A percentile compares a stretch with the other conserved stretches of the same genome.
Evolutionary conservation across 2,797 vertebrate genomes (phyloP).

Genomic region (Chaenodraco wilsoni): DNA sequence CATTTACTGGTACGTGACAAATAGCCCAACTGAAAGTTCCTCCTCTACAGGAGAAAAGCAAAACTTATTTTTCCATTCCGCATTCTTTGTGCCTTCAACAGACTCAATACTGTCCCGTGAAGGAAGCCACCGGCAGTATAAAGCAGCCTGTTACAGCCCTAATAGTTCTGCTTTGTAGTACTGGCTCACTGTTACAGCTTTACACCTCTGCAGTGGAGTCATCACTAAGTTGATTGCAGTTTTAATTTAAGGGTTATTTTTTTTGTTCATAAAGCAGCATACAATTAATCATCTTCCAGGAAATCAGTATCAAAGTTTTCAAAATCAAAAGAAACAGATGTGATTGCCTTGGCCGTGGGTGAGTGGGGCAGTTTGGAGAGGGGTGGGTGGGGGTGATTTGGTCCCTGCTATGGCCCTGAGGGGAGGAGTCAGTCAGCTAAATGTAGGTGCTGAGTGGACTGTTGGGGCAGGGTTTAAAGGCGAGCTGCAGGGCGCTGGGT

Average conservation of each 20-base stretch:
- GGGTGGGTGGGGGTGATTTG: conserved; percentile 27
- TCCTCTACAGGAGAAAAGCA: no score
- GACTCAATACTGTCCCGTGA: no score
- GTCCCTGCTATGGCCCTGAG: conserved; percentile 49
- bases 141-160: no score
- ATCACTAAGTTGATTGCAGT: no score
- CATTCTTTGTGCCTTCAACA: no score
- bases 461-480: conserved; percentile 53
- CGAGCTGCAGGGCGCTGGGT: conserved; percentile 27
- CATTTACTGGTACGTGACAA: conserved; percentile 88
- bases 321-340: background rate
- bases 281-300: no score
- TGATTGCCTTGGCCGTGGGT: background rate
- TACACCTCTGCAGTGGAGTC: no score
- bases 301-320: background rate
- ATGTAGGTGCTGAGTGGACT: conserved; percentile 72
- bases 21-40: background rate
- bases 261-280: background rate
- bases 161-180: no score
- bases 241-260: no score
- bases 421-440: conserved; percentile 69
- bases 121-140: no score
- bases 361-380: conserved; percentile 14
- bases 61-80: no score
- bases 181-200: no score